Percentiles rank a stretch among this genome's conserved stretches.
Evolutionary conservation across 2,797 vertebrate species (phyloP).

Genomic region (Leptodactylus fallax): DNA sequence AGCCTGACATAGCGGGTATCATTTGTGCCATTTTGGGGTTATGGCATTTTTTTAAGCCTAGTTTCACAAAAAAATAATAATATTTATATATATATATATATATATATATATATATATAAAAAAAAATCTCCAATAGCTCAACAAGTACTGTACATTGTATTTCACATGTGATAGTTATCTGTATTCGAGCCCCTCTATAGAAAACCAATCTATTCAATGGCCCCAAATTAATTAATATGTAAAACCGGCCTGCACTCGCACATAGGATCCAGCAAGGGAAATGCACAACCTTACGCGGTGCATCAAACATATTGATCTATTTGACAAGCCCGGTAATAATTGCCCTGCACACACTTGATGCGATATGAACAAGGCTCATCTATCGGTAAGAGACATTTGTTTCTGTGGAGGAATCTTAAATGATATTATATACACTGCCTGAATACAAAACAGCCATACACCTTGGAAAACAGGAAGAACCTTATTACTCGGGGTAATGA

Average conservation of each 20-base stretch:
- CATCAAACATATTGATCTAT: constrained; percentile 23
- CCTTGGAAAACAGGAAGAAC: neutral
- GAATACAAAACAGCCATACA: constrained; percentile 18
- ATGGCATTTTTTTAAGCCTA: neutral
- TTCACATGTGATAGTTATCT: neutral
- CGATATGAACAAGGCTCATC: neutral
- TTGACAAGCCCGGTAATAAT: constrained; percentile 17
- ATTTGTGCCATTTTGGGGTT: neutral
- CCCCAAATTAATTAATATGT: constrained; percentile 19
- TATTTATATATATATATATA: too few species aligned
- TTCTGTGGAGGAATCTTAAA: constrained; percentile 20
- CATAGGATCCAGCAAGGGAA: neutral
- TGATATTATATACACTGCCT: neutral
- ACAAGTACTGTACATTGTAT: neutral
- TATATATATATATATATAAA: neutral
- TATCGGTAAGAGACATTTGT: neutral
- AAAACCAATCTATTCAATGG: neutral
- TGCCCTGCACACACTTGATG: constrained; percentile 5
- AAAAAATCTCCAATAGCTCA: neutral
- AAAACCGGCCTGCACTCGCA: neutral
- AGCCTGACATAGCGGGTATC: neutral
- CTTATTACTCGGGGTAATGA: constrained; percentile 18
- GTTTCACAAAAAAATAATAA: neutral
- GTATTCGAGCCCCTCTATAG: neutral
- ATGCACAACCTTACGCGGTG: neutral